Base-by-base conservation (phyloP, 2,113 vertebrate genomes). In the Fulmarus glacialis region DNA sequence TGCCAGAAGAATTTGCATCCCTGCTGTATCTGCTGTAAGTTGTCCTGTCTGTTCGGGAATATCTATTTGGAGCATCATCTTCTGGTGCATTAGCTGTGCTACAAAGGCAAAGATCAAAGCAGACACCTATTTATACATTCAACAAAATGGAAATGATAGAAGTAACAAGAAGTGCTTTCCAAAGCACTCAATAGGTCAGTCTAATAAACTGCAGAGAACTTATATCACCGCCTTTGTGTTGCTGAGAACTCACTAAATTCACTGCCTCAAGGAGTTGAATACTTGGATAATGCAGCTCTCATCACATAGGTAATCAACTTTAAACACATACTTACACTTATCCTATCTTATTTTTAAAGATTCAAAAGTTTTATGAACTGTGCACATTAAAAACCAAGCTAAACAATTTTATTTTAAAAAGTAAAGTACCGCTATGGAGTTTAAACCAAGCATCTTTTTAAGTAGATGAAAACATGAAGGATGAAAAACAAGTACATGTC, bases 31-130 rank as follows among this genome's bases (percentile, higher is more conserved):
- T 99, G 96, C 91, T 90, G 74, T 98, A 98, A 24, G 93, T 75
- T 85, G 98, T 97, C 85, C 98, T 98, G 26, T 99, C 98, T 78
- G 96, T 80, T 88, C 98, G 97, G 67, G 98, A 84, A 23, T 98
- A 99, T 83, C 98, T 96, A n/a, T 87, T 98, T 88, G 98, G 87
- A 21, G 80, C 64, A 66, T 99, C 99, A 0, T 99, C 99, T 66
- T 99, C 99, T 66, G 98, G 95, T 15, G 92, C 86, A 64, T 86
- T 97, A 47, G 94, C 68, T 96, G 95, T 95, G 82, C 99, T 99
- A 93, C 24, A 60, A 62, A 97, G 87, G 70, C 81, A 96, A 81
- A 96, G 83, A 97, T 30, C 58, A 93, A 85, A 95, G 67, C n/a
- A 92, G 29, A 80, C 10, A 55, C 17, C 17, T 30, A 40, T 30